phyloP scores from a whole-genome alignment of 2,113 vertebrate species.

The Festucalex cinctus region DNA sequence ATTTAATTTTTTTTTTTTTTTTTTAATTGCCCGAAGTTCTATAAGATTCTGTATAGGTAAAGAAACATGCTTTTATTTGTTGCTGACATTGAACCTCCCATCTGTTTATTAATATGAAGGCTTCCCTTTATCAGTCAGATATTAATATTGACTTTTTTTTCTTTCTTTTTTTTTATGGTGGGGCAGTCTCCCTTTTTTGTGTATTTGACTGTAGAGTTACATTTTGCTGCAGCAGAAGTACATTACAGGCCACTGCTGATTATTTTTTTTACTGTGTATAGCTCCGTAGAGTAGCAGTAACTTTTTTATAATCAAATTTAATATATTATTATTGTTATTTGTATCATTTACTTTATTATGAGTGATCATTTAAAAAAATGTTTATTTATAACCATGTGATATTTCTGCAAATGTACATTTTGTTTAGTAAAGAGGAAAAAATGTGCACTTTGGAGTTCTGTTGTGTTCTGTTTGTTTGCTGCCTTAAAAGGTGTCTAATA shows the following conservation, averaged over 20 bases:
- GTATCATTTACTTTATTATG: conserved; percentile 70
- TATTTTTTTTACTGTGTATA: conserved; percentile 81
- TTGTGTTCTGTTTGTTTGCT: conserved; percentile 18
- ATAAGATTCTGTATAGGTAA: not conserved
- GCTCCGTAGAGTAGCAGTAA: conserved; percentile 71
- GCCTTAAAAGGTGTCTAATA: conserved; percentile 41
- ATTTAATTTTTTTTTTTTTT: too few species aligned
- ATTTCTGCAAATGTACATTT: conserved; percentile 67
- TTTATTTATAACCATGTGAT: conserved; percentile 79
- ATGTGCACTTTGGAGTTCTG: conserved; percentile 20
- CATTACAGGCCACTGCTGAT: conserved; percentile 57
- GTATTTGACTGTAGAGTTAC: conserved; percentile 37
- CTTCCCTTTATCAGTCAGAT: conserved; percentile 7
- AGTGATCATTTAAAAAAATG: conserved; percentile 76
- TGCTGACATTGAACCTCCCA: not conserved
- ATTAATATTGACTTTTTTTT: not conserved
- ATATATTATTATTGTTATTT: conserved; percentile 86
- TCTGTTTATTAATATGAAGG: not conserved
- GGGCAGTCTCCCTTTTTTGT: not conserved
- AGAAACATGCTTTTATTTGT: not conserved
- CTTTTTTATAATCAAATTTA: conserved; percentile 87
- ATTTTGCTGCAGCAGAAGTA: conserved; percentile 55
- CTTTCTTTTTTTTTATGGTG: too few species aligned
- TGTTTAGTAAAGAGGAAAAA: conserved; percentile 67
- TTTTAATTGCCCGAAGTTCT: not conserved